phyloP scores from a whole-genome alignment of 2,113 vertebrate genomes.

The Calidris pygmaea region DNA sequence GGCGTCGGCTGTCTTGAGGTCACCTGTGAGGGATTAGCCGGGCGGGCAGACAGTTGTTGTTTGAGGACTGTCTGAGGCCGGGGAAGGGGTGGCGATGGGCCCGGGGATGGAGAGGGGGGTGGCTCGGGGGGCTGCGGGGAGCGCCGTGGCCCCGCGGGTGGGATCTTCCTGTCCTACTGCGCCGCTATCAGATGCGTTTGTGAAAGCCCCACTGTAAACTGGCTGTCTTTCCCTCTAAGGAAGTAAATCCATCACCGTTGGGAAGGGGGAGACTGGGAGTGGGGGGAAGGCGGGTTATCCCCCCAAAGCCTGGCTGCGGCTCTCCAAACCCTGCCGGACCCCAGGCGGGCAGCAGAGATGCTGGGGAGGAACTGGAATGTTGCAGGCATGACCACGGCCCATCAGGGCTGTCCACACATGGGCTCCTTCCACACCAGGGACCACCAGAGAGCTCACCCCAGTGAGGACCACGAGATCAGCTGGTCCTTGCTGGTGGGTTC shows the following conservation, averaged over 20 bases:
- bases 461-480: background rate
- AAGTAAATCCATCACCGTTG: background rate
- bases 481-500: background rate
- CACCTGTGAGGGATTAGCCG: constrained; percentile 80
- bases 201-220: background rate
- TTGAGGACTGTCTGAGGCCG: constrained; percentile 76
- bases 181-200: background rate
- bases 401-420: background rate
- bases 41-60: constrained; percentile 76
- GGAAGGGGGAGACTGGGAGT: background rate
- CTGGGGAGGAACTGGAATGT: background rate
- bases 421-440: background rate
- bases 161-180: constrained; percentile 60
- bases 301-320: background rate
- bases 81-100: constrained; percentile 32
- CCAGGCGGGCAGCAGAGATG: background rate
- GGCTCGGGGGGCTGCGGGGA: background rate
- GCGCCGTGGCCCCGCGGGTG: constrained; percentile 7
- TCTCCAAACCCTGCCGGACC: background rate
- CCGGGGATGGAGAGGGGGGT: background rate
- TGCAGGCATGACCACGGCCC: background rate
- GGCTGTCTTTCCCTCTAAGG: background rate
- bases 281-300: background rate
- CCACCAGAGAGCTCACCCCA: background rate
- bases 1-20: constrained; percentile 74